Evolutionary conservation across 2,888 invertebrate genomes (phyloP), one percentile per base, ranked within the genome.

Genomic region (Zhuqinia jingwanae): DNA sequence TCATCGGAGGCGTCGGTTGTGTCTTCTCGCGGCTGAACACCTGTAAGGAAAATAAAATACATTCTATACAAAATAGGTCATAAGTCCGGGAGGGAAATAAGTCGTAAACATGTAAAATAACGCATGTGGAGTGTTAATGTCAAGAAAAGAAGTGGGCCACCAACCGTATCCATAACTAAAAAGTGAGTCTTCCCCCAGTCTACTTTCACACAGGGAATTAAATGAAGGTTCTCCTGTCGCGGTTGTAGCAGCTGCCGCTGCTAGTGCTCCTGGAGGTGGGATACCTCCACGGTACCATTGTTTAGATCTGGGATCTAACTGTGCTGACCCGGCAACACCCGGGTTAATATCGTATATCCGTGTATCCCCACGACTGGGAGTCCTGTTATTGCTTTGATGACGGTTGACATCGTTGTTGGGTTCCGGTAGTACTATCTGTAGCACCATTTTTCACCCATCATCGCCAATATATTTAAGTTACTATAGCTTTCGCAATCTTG

Each of bases 401-500:
- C 88, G 88, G 85, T 88, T 88, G 84, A 78, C 89, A 89, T 89
- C 89, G 87, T 89, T 90, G 84, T 87, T 89, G 76, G 90, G 90
- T 80, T 92, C 91, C 17, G 92, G 92, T 87, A 92, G 89, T 58
- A 92, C 92, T 91, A 92, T 91, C 90, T 92, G 92, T 84, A 93
- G 91, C 85, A 92, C 92, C 92, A 92, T 92, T 87, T 89, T 91
- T 89, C 91, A 92, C 87, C 91, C 92, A 92, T 92, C 86, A 82
- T 87, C 70, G 50, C 53, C 85, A 85, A 70, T 68, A 60, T 60
- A 36, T 75, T 56, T 30, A 75, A 75, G 75, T 75, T 30, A 36
- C 75, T 15, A 20, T 36, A 50, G 70, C 70, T 70, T 70, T 50
- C 70, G 70, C 70, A 70, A 70, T 47, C 42, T 68, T 42, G 65